These are phyloP conservation scores for Dynastes tityus DNA, from an alignment of 2,888 invertebrate genomes.

Conservation along the genomic window DNA sequence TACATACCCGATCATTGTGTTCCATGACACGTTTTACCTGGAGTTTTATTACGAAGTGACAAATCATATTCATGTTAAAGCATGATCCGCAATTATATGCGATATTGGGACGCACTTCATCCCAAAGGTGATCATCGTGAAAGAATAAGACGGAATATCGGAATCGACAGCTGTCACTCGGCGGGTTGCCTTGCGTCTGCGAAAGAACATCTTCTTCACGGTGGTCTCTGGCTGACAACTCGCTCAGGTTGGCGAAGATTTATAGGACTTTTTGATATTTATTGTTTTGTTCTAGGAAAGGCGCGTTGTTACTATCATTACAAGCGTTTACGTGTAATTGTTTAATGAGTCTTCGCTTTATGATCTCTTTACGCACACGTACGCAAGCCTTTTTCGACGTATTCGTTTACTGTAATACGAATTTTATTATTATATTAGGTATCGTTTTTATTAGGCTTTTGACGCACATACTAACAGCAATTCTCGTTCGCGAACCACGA, in stretches of 20 bases:
- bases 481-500: no score
- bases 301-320: conserved; percentile 49
- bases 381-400: background rate
- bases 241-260: conserved; percentile 57
- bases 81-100: background rate
- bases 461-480: background rate
- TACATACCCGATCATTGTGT: background rate
- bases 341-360: conserved; percentile 42
- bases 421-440: conserved; percentile 7
- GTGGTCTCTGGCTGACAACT: conserved; percentile 62
- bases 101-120: background rate
- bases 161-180: conserved; percentile 66
- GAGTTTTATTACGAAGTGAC: conserved; percentile 16
- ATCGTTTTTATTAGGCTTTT: conserved; percentile 23
- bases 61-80: conserved; percentile 5
- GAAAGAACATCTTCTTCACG: conserved; percentile 65
- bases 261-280: conserved; percentile 57
- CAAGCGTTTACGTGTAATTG: conserved; percentile 49
- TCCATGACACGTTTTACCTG: background rate
- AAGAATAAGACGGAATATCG: conserved; percentile 33
- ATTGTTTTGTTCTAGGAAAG: conserved; percentile 55
- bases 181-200: conserved; percentile 64
- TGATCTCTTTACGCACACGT: background rate
- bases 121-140: conserved; percentile 5
- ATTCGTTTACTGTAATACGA: conserved; percentile 7